Evolutionary conservation across 1,140 invertebrate genomes (phyloP).

Genomic region (Drosophila kikkawai): DNA sequence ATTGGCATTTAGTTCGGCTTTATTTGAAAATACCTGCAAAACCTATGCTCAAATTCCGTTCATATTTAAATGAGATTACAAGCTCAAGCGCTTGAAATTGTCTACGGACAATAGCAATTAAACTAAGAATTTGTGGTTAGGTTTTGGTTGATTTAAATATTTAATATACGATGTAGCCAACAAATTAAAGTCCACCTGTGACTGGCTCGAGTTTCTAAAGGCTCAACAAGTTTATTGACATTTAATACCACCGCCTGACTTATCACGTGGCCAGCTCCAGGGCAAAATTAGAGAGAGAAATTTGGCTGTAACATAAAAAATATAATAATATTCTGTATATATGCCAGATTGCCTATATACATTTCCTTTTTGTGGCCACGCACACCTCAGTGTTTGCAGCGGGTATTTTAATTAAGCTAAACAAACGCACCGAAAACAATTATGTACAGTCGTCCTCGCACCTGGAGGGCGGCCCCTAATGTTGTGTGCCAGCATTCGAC

Average conservation of each 20-base stretch:
- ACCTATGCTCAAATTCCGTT: background rate
- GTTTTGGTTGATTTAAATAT: background rate
- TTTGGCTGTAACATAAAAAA: slow-evolving; percentile 7
- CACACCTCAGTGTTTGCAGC: slow-evolving; percentile 53
- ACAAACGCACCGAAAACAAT: slow-evolving; percentile 58
- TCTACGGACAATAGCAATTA: background rate
- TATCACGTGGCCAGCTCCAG: slow-evolving; percentile 20
- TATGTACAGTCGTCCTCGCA: slow-evolving; percentile 24
- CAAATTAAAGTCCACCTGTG: background rate
- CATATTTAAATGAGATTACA: background rate
- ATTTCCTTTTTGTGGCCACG: slow-evolving; percentile 42
- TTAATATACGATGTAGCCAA: background rate
- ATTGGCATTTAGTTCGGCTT: background rate
- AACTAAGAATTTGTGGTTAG: background rate
- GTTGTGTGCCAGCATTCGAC: slow-evolving; percentile 7
- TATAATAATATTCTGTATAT: slow-evolving; percentile 20
- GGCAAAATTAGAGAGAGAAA: slow-evolving; percentile 2
- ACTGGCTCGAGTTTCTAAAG: background rate
- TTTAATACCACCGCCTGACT: background rate
- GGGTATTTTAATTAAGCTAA: slow-evolving; percentile 76
- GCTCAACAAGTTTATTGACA: background rate
- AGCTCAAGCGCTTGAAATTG: background rate
- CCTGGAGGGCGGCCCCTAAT: background rate
- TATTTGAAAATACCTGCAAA: background rate
- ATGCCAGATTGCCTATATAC: slow-evolving; percentile 15